phyloP scores from a whole-genome alignment of 2,113 vertebrate species.

The Vicugna pacos region DNA sequence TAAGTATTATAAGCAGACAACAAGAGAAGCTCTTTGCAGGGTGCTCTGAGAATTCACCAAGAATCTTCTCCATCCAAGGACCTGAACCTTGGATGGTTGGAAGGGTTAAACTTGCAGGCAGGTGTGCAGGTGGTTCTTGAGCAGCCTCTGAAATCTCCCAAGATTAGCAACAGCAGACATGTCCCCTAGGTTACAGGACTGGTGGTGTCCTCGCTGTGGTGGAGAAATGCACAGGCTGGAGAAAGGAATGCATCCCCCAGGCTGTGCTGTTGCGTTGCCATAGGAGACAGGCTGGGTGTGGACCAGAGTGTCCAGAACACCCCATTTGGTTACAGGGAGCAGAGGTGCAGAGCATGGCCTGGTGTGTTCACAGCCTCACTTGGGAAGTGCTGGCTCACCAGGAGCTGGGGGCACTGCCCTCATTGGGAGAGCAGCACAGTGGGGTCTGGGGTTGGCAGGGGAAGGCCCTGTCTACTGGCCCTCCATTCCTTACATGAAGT shows the following conservation, averaged over 20 bases:
- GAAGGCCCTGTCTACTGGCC: neutral
- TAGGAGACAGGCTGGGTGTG: neutral
- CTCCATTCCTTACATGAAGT: too few relatives aligned
- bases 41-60: too few relatives aligned
- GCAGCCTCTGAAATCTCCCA: neutral
- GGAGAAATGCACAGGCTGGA: fast-evolving
- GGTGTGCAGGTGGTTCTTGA: neutral
- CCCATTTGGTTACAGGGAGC: too few relatives aligned
- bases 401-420: neutral
- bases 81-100: too few relatives aligned
- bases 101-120: too few relatives aligned
- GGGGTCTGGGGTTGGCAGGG: neutral
- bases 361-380: neutral
- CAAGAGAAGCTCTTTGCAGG: fast-evolving
- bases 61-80: too few relatives aligned
- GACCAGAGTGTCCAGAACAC: neutral
- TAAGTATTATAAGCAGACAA: too few relatives aligned
- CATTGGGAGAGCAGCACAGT: fast-evolving
- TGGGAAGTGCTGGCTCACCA: neutral
- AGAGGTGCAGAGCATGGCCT: neutral
- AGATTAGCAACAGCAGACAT: neutral
- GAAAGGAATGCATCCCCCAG: fast-evolving
- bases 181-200: neutral
- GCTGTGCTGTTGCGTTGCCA: fast-evolving
- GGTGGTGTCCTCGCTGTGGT: fast-evolving